Conservation (phyloP, 1,140 invertebrate species). For the Venustaconcha ellipsiformis region DNA sequence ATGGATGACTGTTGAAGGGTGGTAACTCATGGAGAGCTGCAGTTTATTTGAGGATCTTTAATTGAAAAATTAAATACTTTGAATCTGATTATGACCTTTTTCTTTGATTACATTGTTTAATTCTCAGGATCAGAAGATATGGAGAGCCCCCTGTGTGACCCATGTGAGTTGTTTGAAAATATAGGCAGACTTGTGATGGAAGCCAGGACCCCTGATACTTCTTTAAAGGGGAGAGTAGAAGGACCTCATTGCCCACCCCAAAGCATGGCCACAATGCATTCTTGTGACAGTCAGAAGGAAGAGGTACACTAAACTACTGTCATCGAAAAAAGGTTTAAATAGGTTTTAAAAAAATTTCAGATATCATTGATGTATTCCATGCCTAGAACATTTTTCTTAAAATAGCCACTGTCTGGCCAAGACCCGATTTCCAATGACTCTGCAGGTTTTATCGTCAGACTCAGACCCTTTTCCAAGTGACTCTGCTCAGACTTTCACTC, state of each 20-base stretch:
- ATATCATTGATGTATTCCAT: conserved; percentile 24
- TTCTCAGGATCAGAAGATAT: conserved; percentile 46
- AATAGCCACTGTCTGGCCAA: no score
- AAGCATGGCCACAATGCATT: conserved; percentile 63
- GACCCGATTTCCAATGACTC: no score
- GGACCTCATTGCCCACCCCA: conserved; percentile 78
- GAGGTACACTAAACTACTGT: conserved; percentile 64
- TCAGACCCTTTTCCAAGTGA: no score
- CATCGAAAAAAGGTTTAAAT: not conserved
- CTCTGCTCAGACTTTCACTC: no score
- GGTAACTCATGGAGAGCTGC: no score
- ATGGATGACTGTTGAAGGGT: no score
- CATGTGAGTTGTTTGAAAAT: conserved; percentile 73
- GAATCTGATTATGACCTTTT: no score
- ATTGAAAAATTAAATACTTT: no score
- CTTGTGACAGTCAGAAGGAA: conserved; percentile 68
- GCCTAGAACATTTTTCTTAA: no score
- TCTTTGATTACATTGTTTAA: no score
- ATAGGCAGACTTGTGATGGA: conserved; percentile 78
- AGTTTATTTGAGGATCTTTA: no score
- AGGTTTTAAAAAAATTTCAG: conserved; percentile 61
- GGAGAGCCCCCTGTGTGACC: conserved; percentile 71
- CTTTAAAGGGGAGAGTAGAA: conserved; percentile 78
- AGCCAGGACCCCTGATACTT: conserved; percentile 74
- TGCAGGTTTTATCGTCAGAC: no score